A percentile compares a stretch with the other conserved stretches of the same genome.
phyloP scores from a whole-genome alignment of 2,113 vertebrate species.

The Onychostoma macrolepis region DNA sequence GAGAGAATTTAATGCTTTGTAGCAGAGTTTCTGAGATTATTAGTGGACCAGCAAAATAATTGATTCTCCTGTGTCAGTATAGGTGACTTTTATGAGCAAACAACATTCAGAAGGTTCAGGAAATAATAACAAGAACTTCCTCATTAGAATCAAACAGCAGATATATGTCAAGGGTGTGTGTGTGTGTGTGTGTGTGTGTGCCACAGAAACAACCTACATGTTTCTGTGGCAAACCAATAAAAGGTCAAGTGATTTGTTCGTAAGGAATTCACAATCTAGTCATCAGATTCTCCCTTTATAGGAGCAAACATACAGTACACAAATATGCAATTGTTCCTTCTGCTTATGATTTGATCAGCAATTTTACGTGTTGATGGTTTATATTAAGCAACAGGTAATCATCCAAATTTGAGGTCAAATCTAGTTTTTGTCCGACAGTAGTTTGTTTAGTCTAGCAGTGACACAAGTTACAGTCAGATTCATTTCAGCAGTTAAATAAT shows the following conservation, averaged over 20 bases:
- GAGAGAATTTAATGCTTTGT: not conserved
- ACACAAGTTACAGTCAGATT: slow-evolving; percentile 10
- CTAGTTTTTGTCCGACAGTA: not conserved
- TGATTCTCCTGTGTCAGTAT: not conserved
- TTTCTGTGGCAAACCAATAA: slow-evolving; percentile 2
- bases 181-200: not conserved
- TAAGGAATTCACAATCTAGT: not conserved
- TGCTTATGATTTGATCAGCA: not conserved
- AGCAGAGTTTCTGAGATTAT: slow-evolving; percentile 1
- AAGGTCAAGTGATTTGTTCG: slow-evolving; percentile 31
- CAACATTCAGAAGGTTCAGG: not conserved
- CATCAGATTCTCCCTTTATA: not conserved
- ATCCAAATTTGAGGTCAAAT: not conserved
- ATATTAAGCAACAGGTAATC: not conserved
- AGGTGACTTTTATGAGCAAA: slow-evolving; percentile 2
- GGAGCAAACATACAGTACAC: not conserved
- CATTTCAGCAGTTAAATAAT: slow-evolving; percentile 40
- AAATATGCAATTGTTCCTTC: not conserved
- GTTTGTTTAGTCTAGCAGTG: not conserved
- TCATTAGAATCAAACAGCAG: not conserved
- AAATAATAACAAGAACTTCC: slow-evolving; percentile 22
- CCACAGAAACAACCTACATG: not conserved
- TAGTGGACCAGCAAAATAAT: not conserved
- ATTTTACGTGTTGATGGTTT: not conserved
- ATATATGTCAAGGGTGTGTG: not conserved